Percentiles rank a stretch among this genome's conserved stretches.
phyloP scores from a whole-genome alignment of 2,888 invertebrate genomes.

The Nymphalis urticae region DNA sequence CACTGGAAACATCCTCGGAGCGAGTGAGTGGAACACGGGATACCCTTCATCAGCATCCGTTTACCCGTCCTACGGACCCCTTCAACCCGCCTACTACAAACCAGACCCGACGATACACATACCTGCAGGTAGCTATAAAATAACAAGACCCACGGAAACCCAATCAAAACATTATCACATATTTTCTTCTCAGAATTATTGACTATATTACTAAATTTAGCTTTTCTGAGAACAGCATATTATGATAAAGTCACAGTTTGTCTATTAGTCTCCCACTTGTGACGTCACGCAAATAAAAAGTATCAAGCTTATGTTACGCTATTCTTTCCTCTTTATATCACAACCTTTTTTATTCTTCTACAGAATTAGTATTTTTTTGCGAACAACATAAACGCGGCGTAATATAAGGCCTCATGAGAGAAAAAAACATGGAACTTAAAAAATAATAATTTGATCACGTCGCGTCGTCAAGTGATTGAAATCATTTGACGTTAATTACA shows the following conservation, averaged over 20 bases:
- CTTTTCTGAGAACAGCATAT: neutral
- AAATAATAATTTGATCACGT: constrained; percentile 10
- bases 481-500: constrained; percentile 7
- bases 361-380: neutral
- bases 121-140: constrained; percentile 76
- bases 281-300: neutral
- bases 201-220: neutral
- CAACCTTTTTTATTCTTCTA: neutral
- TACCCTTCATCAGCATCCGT: constrained; percentile 76
- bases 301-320: neutral
- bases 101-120: constrained; percentile 83
- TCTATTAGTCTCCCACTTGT: neutral
- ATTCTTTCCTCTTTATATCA: neutral
- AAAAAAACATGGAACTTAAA: constrained; percentile 15
- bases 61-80: constrained; percentile 80
- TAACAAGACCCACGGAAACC: no score
- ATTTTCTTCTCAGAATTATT: neutral
- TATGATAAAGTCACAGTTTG: neutral
- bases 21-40: constrained; percentile 83
- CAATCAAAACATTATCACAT: no score
- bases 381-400: neutral
- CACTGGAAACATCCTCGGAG: constrained; percentile 83
- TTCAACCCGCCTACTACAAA: constrained; percentile 78
- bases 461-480: constrained; percentile 13
- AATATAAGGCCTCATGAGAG: neutral